phyloP scores from a whole-genome alignment of 2,888 invertebrate species.

The Tiliacea citrago region DNA sequence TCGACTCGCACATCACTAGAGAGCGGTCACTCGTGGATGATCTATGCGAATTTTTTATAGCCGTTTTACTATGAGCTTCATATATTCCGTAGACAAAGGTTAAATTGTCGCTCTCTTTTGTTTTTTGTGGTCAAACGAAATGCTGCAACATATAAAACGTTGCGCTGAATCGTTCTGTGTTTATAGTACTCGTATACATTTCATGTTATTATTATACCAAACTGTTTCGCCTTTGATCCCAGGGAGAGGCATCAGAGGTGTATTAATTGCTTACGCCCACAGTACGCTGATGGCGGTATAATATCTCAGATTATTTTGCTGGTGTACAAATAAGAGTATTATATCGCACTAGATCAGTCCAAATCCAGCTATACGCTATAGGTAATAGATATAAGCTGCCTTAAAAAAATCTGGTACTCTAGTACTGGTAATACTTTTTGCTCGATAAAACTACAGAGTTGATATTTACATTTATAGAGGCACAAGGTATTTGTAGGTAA shows the following conservation, averaged over 20 bases:
- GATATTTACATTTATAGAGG: background rate
- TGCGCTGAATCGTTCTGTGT: constrained; percentile 31
- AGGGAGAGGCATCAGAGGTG: constrained; percentile 16
- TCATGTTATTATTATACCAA: constrained; percentile 34
- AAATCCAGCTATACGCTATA: background rate
- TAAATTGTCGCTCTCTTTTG: constrained; percentile 68
- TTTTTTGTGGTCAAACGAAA: constrained; percentile 54
- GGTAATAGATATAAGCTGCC: background rate
- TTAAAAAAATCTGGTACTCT: background rate
- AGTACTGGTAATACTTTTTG: background rate
- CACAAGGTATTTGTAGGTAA: background rate
- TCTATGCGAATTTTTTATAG: constrained; percentile 82
- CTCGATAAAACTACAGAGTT: background rate
- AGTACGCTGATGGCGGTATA: constrained; percentile 7
- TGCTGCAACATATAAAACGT: constrained; percentile 51
- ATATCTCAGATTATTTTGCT: constrained; percentile 13
- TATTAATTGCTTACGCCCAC: constrained; percentile 41
- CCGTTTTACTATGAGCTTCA: constrained; percentile 80
- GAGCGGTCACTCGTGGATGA: constrained; percentile 84
- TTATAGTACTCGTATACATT: constrained; percentile 39
- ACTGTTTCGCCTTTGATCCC: constrained; percentile 36
- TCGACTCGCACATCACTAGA: no score
- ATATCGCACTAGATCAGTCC: background rate
- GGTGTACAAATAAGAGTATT: constrained; percentile 22
- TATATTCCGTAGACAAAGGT: constrained; percentile 75